Base-by-base conservation (phyloP, 2,797 vertebrate species). In the Echeneis naucrates region DNA sequence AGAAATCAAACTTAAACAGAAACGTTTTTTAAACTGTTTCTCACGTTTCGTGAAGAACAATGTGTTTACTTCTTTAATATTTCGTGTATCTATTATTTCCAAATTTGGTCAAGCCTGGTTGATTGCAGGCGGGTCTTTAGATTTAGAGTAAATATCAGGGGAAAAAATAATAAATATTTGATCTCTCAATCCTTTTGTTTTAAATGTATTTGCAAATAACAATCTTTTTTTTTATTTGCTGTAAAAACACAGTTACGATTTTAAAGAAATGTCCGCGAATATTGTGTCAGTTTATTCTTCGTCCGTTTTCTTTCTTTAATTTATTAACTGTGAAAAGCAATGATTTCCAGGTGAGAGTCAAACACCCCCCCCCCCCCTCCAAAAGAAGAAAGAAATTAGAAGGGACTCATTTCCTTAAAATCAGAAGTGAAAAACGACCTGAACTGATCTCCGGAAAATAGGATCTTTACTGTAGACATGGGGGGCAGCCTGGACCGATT, bases 401-500 rank as follows among this genome's bases (percentile, higher is more conserved):
- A n/a, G n/a, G n/a, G n/a, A 62, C 26, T 70, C 21, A n/a, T 66
- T 63, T 69, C 54, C 54, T 76, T 52, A 24, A 37, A n/a, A 45
- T 54, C 59, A 77, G 45, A 40, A 55, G 37, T 65, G 47, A 69
- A 48, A 62, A 80, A 68, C 38, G 26, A 51, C 23, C 5, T 56
- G 12, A 38, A 72, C 13, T 16, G 30, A 35, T 40, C 55, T 30
- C 14, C 5, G 13, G 4, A 45, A 86, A 64, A 52, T 58, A 79
- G 80, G 6, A 44, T 33, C 2, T 11, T 0, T 17, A 27, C 51
- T 13, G 8, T 9, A 50, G 14, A 37, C 32, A 3, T 40, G 1
- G 1, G 12, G 11, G 11, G 23, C 3, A 14, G 23, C 2, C 19
- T 33, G 62, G 83, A n/a, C n/a, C n/a, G n/a, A 69, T 47, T 33